Conservation (phyloP, 2,113 vertebrate genomes). For the Apaloderma vittatum region DNA sequence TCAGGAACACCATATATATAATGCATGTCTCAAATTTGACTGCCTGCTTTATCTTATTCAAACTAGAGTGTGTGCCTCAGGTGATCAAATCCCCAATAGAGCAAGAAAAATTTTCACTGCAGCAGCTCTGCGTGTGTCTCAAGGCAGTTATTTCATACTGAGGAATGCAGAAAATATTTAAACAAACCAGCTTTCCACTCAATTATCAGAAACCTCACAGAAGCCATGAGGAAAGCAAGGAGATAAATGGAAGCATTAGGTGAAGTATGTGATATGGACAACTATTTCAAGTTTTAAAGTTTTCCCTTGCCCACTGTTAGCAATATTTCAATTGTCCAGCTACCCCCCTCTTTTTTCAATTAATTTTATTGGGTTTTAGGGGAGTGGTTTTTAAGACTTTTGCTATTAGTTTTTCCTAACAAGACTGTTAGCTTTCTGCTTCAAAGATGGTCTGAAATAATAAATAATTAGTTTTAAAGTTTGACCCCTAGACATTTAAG, state of each 20-base stretch:
- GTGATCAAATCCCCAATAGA: not conserved
- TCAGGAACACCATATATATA: not conserved
- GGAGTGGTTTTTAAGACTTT: not conserved
- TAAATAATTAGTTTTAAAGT: not conserved
- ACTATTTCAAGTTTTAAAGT: not conserved
- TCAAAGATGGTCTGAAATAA: not conserved
- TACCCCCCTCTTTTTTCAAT: rapidly evolving
- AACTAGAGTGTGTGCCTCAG: not conserved
- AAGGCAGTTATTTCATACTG: conserved; percentile 2
- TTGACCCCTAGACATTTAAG: not conserved
- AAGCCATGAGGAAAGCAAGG: not conserved
- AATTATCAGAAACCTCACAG: not conserved
- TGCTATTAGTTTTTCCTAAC: not conserved
- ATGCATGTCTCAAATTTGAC: not conserved
- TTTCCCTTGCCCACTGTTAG: not conserved
- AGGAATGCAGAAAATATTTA: conserved; percentile 54
- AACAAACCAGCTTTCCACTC: conserved; percentile 6
- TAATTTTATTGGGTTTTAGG: too few relatives aligned
- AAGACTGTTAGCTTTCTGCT: not conserved
- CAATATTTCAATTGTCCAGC: not conserved
- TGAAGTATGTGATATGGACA: not conserved
- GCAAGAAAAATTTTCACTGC: not conserved
- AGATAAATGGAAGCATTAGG: not conserved
- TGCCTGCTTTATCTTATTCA: not conserved
- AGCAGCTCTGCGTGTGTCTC: not conserved